Evolutionary conservation across 1,140 invertebrate genomes (phyloP), one percentile per base, ranked within the genome.

Genomic region (Drosophila mauritiana): DNA sequence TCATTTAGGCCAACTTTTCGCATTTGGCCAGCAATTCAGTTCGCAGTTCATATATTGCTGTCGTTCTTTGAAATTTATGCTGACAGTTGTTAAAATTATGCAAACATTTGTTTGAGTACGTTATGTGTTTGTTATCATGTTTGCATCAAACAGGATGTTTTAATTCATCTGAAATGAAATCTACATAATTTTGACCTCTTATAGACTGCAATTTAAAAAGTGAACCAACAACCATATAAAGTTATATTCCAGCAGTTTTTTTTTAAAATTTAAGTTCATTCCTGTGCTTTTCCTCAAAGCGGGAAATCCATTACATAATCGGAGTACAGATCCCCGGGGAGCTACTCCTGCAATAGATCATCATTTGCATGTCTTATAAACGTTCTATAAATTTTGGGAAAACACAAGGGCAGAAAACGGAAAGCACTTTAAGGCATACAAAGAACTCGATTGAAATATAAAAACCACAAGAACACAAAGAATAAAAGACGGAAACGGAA

Each of bases 371-470:
- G 68, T 42, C 64, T 64, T 75, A 81, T 78, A 79, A 78, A 76
- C 59, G 68, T 78, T 63, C 74, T 65, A 69, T 40, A 53, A 46
- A 65, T 59, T 52, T 64, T 39, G 15, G 36, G 31, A 27, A 22
- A 46, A 37, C 57, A 62, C 37, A 57, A 51, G 39, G 57, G 67
- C 53, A 37, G 46, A 37, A 25, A 43, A 31, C 36, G 52, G 15
- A 63, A 86, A 81, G 79, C 68, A 49, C 69, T 78, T 88, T 76
- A 88, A 86, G 40, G 52, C 36, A 43, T 15, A 62, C 27, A 48
- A 52, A 31, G 59, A 36, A 49, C 53, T 82, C 65, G 76, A 88
- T 88, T 86, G 83, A 88, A 88, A 88, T 82, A 80, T 84, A 80
- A 85, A 85, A 80, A 81, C 73, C 81, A 53, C 77, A 86, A 83